Evolutionary conservation across 2,888 invertebrate species (phyloP).

Genomic region (Drosophila meridiana): DNA sequence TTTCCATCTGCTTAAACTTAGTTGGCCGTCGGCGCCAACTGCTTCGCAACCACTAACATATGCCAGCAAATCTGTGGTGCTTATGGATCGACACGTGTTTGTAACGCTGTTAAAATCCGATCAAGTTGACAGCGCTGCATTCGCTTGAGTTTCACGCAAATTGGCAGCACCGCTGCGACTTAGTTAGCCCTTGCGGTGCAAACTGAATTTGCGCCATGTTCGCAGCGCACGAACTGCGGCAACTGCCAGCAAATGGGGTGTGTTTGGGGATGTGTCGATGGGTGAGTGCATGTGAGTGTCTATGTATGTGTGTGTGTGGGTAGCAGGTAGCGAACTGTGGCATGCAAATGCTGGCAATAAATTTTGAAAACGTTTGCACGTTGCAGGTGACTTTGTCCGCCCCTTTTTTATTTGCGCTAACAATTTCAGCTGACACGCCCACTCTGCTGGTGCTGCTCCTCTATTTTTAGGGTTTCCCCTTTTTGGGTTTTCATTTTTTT

Average conservation of each 20-base stretch:
- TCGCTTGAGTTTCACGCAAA: constrained; percentile 17
- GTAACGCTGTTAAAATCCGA: constrained; percentile 7
- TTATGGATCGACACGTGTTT: neutral
- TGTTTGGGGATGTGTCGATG: constrained; percentile 8
- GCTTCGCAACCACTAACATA: too few relatives aligned
- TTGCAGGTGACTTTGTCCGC: constrained; percentile 66
- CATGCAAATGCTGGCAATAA: constrained; percentile 72
- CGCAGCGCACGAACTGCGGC: constrained; percentile 24
- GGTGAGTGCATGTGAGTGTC: neutral
- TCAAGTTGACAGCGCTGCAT: constrained; percentile 13
- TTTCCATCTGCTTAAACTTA: too few relatives aligned
- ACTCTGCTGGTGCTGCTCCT: neutral
- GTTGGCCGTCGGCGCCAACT: too few relatives aligned
- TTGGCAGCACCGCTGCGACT: constrained; percentile 26
- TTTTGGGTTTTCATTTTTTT: constrained; percentile 7
- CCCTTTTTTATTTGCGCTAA: constrained; percentile 74
- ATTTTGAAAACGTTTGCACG: constrained; percentile 73
- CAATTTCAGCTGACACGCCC: constrained; percentile 61
- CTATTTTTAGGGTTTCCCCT: constrained; percentile 1
- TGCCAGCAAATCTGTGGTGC: neutral
- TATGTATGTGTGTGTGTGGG: neutral
- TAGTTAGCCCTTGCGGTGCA: constrained; percentile 4
- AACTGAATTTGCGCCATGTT: constrained; percentile 30
- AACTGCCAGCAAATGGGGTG: constrained; percentile 37
- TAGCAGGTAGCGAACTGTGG: constrained; percentile 13